Conservation (phyloP, 2,113 vertebrate genomes). For the Elephas maximus region DNA sequence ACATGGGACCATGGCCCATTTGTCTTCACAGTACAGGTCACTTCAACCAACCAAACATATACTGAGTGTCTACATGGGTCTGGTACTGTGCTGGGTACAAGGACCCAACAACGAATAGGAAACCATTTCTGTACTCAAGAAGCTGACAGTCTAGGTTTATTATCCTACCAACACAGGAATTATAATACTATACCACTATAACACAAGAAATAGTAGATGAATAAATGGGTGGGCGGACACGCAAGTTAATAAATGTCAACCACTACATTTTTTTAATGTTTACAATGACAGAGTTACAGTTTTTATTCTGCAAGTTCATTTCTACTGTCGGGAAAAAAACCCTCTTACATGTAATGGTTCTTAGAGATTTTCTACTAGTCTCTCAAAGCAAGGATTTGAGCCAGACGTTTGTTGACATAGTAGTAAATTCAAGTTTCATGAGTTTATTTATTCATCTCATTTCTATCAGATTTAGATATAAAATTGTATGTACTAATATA, state of each 20-base stretch:
- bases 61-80: not conserved
- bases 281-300: not conserved
- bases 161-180: not conserved
- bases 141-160: not conserved
- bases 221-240: not conserved
- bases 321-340: not conserved
- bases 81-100: not conserved
- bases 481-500: not conserved
- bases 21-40: not conserved
- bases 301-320: conserved; percentile 31
- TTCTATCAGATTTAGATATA: conserved; percentile 24
- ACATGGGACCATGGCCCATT: too few relatives aligned
- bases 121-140: not conserved
- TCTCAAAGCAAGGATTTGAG: not conserved
- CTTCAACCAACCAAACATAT: not conserved
- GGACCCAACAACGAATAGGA: not conserved
- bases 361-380: not conserved
- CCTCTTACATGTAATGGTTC: not conserved
- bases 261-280: conserved; percentile 5
- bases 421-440: not conserved
- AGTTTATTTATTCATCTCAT: not conserved
- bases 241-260: not conserved
- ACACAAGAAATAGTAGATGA: not conserved
- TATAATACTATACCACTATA: not conserved
- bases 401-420: not conserved